Percentiles rank a stretch among this genome's conserved stretches.
phyloP scores from a whole-genome alignment of 2,797 vertebrate genomes.

The Sarcoramphus papa region DNA sequence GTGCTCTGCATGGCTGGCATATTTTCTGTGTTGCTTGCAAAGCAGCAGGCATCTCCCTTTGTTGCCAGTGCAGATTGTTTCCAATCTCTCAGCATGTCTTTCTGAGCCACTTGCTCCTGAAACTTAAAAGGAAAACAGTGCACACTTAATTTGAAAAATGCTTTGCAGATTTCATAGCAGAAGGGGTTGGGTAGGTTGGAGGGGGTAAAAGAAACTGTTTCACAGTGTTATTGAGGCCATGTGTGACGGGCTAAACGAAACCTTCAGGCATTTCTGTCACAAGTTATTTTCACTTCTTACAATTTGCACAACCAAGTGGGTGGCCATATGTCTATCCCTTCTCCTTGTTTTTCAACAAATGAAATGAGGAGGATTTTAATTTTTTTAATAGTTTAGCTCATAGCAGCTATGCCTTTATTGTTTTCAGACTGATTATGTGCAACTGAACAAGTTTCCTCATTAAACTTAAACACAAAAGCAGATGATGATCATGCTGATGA shows the following conservation, averaged over 20 bases:
- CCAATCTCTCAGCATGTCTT: slow-evolving; percentile 36
- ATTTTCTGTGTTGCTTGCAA: slow-evolving; percentile 36
- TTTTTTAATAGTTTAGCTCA: slow-evolving; percentile 45
- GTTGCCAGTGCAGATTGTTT: slow-evolving; percentile 32
- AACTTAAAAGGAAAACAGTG: slow-evolving; percentile 64
- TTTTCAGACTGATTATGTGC: slow-evolving; percentile 63
- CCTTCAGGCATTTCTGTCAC: slow-evolving; percentile 57
- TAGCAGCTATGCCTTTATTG: slow-evolving; percentile 60
- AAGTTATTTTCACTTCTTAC: slow-evolving; percentile 67
- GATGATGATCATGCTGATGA: slow-evolving; percentile 40
- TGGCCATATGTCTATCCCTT: slow-evolving; percentile 67
- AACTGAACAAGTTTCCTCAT: slow-evolving; percentile 61
- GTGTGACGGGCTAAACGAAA: slow-evolving; percentile 65
- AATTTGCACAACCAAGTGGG: slow-evolving; percentile 70
- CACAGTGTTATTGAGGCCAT: slow-evolving; percentile 70
- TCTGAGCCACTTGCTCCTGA: slow-evolving; percentile 58
- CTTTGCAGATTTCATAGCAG: slow-evolving; percentile 53
- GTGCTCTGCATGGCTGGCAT: neutral
- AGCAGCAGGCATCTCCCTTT: slow-evolving; percentile 53
- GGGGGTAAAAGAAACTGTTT: slow-evolving; percentile 41
- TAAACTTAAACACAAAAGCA: slow-evolving; percentile 54
- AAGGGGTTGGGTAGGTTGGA: slow-evolving; percentile 3
- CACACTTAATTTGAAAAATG: slow-evolving; percentile 67
- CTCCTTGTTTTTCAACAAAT: slow-evolving; percentile 66
- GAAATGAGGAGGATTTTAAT: slow-evolving; percentile 49